Conservation (phyloP, 1,140 invertebrate genomes). For the Hycleus cichorii region DNA sequence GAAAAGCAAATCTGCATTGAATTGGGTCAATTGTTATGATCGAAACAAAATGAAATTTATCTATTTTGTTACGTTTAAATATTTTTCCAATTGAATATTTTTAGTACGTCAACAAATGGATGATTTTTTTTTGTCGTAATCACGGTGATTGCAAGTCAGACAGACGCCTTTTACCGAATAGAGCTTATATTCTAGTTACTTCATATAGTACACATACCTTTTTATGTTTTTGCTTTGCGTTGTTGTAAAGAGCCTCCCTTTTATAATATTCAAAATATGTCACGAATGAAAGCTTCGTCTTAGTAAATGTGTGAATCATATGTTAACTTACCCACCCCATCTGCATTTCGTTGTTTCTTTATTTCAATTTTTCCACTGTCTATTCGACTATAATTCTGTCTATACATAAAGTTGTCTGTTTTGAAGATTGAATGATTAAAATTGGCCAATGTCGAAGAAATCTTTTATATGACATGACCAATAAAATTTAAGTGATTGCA, state of each 20-base stretch:
- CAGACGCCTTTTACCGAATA: slow-evolving; percentile 3
- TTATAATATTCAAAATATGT: slow-evolving; percentile 7
- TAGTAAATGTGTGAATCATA: not conserved
- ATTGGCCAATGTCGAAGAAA: slow-evolving; percentile 1
- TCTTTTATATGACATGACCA: slow-evolving; percentile 15
- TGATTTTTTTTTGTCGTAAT: slow-evolving; percentile 8
- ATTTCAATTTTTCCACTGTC: not conserved
- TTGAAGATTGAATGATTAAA: slow-evolving; percentile 4
- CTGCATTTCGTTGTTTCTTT: not conserved
- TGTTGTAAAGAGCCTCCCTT: slow-evolving; percentile 4
- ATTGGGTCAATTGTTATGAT: no score
- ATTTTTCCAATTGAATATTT: no score
- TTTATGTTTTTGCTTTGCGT: slow-evolving; percentile 3
- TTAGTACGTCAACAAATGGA: not conserved
- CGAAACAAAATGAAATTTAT: no score
- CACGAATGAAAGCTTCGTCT: not conserved
- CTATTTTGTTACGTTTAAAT: no score
- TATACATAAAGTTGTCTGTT: no score
- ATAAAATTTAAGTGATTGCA: slow-evolving; percentile 19
- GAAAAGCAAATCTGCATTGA: no score
- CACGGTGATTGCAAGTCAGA: slow-evolving; percentile 7
- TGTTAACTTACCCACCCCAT: not conserved
- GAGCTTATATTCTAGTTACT: slow-evolving; percentile 7
- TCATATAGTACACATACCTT: not conserved
- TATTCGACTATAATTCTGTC: no score